Percentiles rank a stretch among this genome's conserved stretches.
phyloP scores from a whole-genome alignment of 1,140 invertebrate genomes.

The Aphis craccivora region DNA sequence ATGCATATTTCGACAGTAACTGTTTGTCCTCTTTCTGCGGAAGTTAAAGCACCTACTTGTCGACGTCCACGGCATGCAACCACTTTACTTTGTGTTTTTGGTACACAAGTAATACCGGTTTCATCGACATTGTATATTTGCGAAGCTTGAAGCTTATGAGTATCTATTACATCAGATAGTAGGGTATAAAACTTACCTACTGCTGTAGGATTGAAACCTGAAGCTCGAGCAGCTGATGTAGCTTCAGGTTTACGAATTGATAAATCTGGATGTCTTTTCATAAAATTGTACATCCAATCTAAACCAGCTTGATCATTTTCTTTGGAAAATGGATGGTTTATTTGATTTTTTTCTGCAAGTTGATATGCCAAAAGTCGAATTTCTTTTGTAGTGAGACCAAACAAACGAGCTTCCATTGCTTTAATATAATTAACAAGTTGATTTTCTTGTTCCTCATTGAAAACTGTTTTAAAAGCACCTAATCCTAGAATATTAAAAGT shows the following conservation, averaged over 20 bases:
- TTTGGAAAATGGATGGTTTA: background rate
- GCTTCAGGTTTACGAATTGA: slow-evolving; percentile 64
- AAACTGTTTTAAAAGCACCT: too few species aligned
- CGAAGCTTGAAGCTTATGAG: slow-evolving; percentile 25
- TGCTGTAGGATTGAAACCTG: slow-evolving; percentile 63
- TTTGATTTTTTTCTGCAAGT: slow-evolving; percentile 5
- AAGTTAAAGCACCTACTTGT: slow-evolving; percentile 63
- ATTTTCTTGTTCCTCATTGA: too few species aligned
- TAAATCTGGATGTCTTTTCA: background rate
- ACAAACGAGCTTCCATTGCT: too few species aligned
- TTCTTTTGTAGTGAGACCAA: slow-evolving; percentile 4
- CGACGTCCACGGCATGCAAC: slow-evolving; percentile 62
- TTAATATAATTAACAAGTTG: too few species aligned
- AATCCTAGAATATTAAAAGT: too few species aligned
- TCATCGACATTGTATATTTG: slow-evolving; percentile 64
- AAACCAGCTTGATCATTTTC: slow-evolving; percentile 16
- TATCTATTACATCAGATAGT: background rate
- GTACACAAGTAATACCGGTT: slow-evolving; percentile 62
- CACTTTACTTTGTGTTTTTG: slow-evolving; percentile 61
- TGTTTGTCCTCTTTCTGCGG: slow-evolving; percentile 63
- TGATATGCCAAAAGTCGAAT: background rate
- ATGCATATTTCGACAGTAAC: slow-evolving; percentile 64
- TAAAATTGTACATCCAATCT: slow-evolving; percentile 20
- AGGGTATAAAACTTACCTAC: slow-evolving; percentile 62
- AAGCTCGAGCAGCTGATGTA: slow-evolving; percentile 64